Conservation (phyloP, 2,113 vertebrate species). For the Mastomys natalensis region DNA sequence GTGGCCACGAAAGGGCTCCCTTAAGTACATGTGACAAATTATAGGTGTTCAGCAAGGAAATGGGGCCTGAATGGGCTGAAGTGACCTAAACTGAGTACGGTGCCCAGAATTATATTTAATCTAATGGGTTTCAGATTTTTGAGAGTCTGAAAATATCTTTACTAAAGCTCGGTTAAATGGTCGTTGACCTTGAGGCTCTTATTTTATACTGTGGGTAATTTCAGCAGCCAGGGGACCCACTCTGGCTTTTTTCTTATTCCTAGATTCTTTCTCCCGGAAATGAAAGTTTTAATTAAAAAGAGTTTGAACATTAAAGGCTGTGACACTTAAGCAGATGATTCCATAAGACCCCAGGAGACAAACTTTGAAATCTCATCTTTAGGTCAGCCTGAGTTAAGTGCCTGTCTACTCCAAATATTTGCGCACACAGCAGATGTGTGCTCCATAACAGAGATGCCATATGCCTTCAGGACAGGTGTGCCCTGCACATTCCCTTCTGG, state of each 20-base stretch:
- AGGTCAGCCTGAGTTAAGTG: neutral
- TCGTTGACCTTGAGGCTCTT: slow-evolving; percentile 56
- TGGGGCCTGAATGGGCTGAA: slow-evolving; percentile 26
- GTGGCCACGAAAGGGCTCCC: slow-evolving; percentile 26
- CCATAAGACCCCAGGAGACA: slow-evolving; percentile 26
- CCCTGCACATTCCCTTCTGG: neutral
- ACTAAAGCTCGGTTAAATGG: slow-evolving; percentile 56
- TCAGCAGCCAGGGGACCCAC: slow-evolving; percentile 24
- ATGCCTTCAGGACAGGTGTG: neutral
- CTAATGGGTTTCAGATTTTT: slow-evolving; percentile 46
- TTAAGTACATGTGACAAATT: slow-evolving; percentile 73
- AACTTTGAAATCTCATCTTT: slow-evolving; percentile 36
- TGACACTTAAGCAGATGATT: slow-evolving; percentile 8
- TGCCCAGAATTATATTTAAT: slow-evolving; percentile 67
- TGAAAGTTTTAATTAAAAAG: slow-evolving; percentile 68
- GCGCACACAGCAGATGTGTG: neutral
- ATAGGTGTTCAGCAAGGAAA: slow-evolving; percentile 60
- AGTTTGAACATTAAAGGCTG: neutral
- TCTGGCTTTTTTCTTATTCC: slow-evolving; percentile 7
- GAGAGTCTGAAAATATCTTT: slow-evolving; percentile 63
- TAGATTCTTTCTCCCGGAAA: slow-evolving; percentile 52
- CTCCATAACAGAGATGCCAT: neutral
- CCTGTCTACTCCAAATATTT: slow-evolving; percentile 39
- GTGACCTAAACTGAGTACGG: slow-evolving; percentile 38
- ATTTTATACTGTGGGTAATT: slow-evolving; percentile 61